Evolutionary conservation across 2,113 vertebrate genomes (phyloP), one percentile per base, ranked within the genome.

Genomic region (Chloropsis hardwickii): DNA sequence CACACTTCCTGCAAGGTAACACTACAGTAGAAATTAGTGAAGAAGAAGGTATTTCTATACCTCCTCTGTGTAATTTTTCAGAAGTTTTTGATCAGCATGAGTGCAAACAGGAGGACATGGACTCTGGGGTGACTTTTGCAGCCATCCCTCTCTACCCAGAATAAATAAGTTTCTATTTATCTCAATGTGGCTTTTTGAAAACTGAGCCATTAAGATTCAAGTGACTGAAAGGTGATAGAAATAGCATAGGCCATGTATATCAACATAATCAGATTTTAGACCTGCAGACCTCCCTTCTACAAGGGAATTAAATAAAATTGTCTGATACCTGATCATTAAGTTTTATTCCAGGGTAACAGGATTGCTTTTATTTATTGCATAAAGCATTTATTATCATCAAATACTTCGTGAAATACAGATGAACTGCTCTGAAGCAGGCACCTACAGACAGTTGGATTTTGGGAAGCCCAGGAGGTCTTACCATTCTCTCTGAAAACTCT

Each of bases 321-420:
- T 40, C 20, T 60, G 28, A 66, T 76, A 83, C 11, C 25, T 35
- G 22, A 69, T 57, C 51, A 39, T 67, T 60, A 80, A 71, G 3
- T 20, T 76, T 97, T 85, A 37, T 65, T 77, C 8, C 1, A 94
- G 70, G 47, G 71, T 12, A 78, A 40, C 29, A 91, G 14, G 11
- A 21, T 61, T 94, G 39, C 29, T 94, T 83, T 78, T 28, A 84
- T 81, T 84, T 91, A 58, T 77, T 90, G n/a, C 45, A 84, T 57
- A 67, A 85, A 82, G 18, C 20, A 28, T 9, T 70, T 72, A 18
- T 23, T 24, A 54, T 69, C 39, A 37, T 67, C 23, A n/a, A 64
- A 65, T 80, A 13, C n/a, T 69, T 78, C 44, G n/a, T 70, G 91
- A 81, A 90, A 94, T 61, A 71, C 11, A 77, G 45, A 76, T 62